Evolutionary conservation across 2,888 invertebrate species (phyloP), one percentile per base, ranked within the genome.

Genomic region (Chloroclysta siterata): DNA sequence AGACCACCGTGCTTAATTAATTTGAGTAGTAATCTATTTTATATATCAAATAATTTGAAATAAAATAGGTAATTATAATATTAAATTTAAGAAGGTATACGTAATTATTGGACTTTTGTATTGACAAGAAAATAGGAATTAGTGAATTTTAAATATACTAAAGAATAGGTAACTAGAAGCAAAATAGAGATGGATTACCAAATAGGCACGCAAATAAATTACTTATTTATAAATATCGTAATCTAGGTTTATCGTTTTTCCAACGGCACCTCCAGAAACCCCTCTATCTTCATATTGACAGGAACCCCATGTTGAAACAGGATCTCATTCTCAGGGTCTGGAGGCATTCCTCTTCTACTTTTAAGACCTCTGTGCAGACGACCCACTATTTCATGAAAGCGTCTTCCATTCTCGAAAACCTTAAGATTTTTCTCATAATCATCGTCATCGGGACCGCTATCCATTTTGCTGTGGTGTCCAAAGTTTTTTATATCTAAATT

Each of bases 291-390:
- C 72, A 88, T 61, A 2, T 77, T 66, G 0, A 89, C 63, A 3
- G 88, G 89, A 5, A 88, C 79, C 0, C 83, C 89, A 44, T 89
- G 74, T 10, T 83, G 75, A 50, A 86, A 63, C 8, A 85, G 50
- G 0, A 86, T 61, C 13, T 82, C 79, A 47, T 72, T 66, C 0
- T 79, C 80, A 1, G 72, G 66, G 29, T 74, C 56, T 0, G 57
- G n/a, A 5, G 6, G 44, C 1, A 2, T 36, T 10, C 33, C 54
- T 11, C 54, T 65, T 11, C 75, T 67, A 7, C 61, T 41, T 15
- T 46, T 42, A 5, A 14, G 11, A 47, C 47, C 51, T 47, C 33
- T 55, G 17, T 55, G 52, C 11, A 61, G 36, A 33, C 29, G 4
- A 10, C 51, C 5, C 58, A 74, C 63, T 0, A 72, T 51, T 0